Conservation (phyloP, 2,113 vertebrate species). For the Gymnarchus niloticus region DNA sequence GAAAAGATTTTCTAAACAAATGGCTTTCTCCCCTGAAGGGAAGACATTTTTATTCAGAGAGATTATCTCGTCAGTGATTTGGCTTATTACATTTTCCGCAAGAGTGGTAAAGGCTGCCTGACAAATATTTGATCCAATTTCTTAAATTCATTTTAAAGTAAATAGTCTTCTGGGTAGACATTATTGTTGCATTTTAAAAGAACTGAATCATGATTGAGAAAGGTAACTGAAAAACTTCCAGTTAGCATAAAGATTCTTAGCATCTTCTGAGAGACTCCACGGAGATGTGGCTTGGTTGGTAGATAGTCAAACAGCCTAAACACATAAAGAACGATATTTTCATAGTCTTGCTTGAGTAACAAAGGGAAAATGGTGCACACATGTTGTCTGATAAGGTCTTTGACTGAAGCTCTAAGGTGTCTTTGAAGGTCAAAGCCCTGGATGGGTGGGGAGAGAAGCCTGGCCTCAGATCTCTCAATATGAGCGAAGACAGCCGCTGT, state of each 20-base stretch:
- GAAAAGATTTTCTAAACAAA: constrained; percentile 3
- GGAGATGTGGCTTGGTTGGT: not conserved
- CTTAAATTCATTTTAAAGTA: not conserved
- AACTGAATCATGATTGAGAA: not conserved
- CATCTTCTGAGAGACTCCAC: not conserved
- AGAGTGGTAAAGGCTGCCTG: not conserved
- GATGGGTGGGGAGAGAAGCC: not conserved
- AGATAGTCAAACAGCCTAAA: not conserved
- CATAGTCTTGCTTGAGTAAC: not conserved
- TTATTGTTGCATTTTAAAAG: not conserved
- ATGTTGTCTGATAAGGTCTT: too few relatives aligned
- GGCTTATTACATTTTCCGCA: not conserved
- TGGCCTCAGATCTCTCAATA: too few relatives aligned
- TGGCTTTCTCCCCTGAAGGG: not conserved
- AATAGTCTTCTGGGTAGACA: not conserved
- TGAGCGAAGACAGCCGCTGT: not conserved
- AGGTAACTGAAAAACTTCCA: not conserved
- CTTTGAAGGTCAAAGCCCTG: not conserved
- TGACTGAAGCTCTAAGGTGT: not conserved
- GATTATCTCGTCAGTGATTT: constrained; percentile 8
- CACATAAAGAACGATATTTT: not conserved
- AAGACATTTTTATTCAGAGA: not conserved
- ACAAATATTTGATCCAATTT: constrained; percentile 9
- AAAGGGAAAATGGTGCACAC: not conserved
- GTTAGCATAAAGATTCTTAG: not conserved